phyloP scores from a whole-genome alignment of 1,140 invertebrate genomes.

The Brachionus paranguensis region DNA sequence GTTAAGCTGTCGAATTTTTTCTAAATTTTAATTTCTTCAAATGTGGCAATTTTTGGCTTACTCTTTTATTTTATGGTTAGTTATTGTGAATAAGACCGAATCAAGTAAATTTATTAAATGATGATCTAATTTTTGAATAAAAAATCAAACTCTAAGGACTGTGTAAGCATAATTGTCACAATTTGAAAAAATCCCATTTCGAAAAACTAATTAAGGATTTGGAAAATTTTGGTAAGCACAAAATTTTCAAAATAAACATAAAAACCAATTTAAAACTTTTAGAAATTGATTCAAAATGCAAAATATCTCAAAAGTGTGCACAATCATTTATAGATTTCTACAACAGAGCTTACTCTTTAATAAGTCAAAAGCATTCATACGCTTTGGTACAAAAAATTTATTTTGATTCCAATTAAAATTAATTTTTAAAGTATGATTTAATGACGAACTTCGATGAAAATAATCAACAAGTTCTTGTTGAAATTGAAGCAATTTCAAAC shows the following conservation, averaged over 20 bases:
- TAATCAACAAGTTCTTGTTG: not conserved
- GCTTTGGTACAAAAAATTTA: not conserved
- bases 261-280: not conserved
- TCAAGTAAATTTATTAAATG: not conserved
- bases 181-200: not conserved
- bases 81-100: not conserved
- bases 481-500: not conserved
- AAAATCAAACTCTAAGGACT: not conserved
- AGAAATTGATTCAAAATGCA: not conserved
- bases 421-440: not conserved
- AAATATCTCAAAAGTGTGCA: not conserved
- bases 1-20: not conserved
- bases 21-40: not conserved
- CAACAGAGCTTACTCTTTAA: not conserved
- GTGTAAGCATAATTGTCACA: not conserved
- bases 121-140: not conserved
- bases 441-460: not conserved
- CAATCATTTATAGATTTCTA: not conserved
- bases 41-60: not conserved
- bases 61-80: not conserved
- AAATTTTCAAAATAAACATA: not conserved
- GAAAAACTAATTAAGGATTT: not conserved
- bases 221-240: not conserved
- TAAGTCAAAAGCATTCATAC: not conserved
- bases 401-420: not conserved